Percentiles rank a stretch among this genome's conserved stretches.
Conservation (phyloP, 2,797 vertebrate genomes). For the Muscicapa comitata region DNA sequence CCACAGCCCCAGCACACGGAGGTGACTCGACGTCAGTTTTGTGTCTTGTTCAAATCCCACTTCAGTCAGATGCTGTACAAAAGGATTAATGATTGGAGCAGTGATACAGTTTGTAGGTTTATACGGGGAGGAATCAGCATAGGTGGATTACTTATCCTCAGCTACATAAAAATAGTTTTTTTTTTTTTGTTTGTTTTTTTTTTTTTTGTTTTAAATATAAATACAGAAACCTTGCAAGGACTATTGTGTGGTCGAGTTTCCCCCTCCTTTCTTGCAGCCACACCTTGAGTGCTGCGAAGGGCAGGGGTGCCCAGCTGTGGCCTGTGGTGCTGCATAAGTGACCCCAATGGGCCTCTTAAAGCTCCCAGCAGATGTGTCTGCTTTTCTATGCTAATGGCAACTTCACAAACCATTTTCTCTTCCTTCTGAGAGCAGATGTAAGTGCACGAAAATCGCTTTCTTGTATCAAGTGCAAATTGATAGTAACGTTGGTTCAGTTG, state of each 20-base stretch:
- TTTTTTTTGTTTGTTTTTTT: no score
- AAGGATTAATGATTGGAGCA: slow-evolving; percentile 6
- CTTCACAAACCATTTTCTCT: slow-evolving; percentile 49
- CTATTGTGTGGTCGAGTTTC: not conserved
- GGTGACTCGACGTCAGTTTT: not conserved
- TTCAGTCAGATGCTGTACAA: not conserved
- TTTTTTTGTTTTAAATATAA: not conserved
- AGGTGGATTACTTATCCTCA: not conserved
- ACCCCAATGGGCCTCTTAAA: slow-evolving; percentile 39
- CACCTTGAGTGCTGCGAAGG: not conserved
- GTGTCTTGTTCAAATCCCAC: slow-evolving; percentile 18
- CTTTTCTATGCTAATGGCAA: slow-evolving; percentile 58
- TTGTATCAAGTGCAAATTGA: slow-evolving; percentile 67
- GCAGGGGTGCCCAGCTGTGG: slow-evolving; percentile 12
- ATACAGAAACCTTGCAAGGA: not conserved
- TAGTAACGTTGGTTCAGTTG: slow-evolving; percentile 49
- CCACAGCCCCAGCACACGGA: slow-evolving; percentile 37
- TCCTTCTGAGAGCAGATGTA: slow-evolving; percentile 59
- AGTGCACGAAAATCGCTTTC: slow-evolving; percentile 15
- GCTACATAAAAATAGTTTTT: not conserved
- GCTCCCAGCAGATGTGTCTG: slow-evolving; percentile 39
- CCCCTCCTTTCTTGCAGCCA: not conserved
- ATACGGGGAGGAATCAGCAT: not conserved
- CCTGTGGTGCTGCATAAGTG: not conserved
- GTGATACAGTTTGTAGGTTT: not conserved